Evolutionary conservation across 1,140 invertebrate species (phyloP).

Genomic region (Xylocopa sonorina): DNA sequence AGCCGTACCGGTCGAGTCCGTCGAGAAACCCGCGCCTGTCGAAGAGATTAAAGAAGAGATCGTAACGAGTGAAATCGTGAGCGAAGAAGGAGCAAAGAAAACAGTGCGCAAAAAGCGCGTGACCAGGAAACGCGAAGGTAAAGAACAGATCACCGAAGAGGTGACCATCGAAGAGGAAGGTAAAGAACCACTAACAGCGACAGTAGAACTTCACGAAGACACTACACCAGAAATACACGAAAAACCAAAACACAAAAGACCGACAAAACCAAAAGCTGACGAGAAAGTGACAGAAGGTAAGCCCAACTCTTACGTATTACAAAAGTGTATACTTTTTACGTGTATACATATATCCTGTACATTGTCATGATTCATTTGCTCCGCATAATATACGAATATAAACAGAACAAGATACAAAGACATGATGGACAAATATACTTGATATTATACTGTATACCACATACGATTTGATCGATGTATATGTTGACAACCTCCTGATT

Average conservation of each 20-base stretch:
- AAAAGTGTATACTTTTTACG: conserved; percentile 5
- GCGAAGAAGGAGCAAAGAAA: conserved; percentile 46
- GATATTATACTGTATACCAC: conserved; percentile 15
- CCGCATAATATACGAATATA: conserved; percentile 16
- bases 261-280: conserved; percentile 65
- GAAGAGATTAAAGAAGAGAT: conserved; percentile 42
- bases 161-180: conserved; percentile 75
- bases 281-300: conserved; percentile 68
- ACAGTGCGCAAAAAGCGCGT: conserved; percentile 48
- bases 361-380: not conserved
- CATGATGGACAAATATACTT: conserved; percentile 44
- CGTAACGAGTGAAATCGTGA: conserved; percentile 50
- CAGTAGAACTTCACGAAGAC: conserved; percentile 67
- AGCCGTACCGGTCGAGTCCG: not conserved
- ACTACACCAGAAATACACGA: conserved; percentile 70
- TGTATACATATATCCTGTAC: not conserved
- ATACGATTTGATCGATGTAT: not conserved
- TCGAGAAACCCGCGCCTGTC: conserved; percentile 15
- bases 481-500: not conserved
- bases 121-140: conserved; percentile 69
- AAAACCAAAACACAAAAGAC: conserved; percentile 70
- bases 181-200: conserved; percentile 73
- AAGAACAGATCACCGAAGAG: conserved; percentile 70
- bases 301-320: conserved; percentile 49
- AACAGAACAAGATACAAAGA: conserved; percentile 38